A percentile compares a stretch with the other conserved stretches of the same genome.
Conservation (phyloP, 2,113 vertebrate species). For the Rafetus swinhoei region DNA sequence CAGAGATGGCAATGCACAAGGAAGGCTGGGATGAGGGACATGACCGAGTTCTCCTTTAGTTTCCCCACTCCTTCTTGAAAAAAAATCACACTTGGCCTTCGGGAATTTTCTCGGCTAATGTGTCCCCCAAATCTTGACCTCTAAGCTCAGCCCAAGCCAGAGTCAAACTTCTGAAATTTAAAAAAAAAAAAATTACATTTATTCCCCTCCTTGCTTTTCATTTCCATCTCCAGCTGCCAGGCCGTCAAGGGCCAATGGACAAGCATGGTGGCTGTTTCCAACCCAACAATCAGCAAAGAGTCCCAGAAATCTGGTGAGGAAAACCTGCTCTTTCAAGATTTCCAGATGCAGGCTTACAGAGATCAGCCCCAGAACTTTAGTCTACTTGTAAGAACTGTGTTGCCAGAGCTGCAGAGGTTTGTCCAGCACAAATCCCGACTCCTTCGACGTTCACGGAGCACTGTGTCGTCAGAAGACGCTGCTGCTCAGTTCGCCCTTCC, state of each 20-base stretch:
- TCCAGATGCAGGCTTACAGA: background rate
- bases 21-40: background rate
- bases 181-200: background rate
- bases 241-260: background rate
- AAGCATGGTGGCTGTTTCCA: background rate
- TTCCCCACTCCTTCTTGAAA: background rate
- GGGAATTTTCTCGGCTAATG: slow-evolving; percentile 6
- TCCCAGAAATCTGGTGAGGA: background rate
- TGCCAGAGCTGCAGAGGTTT: background rate
- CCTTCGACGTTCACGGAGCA: background rate
- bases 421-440: background rate
- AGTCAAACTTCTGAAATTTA: background rate
- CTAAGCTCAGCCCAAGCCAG: background rate
- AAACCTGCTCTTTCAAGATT: background rate
- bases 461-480: background rate
- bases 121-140: background rate
- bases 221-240: slow-evolving; percentile 31
- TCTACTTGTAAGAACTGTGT: background rate
- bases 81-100: background rate
- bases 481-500: background rate
- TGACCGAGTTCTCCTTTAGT: background rate
- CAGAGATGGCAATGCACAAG: background rate
- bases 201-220: slow-evolving; percentile 4
- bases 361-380: background rate
- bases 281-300: background rate